Percentiles rank a stretch among this genome's conserved stretches.
Conservation (phyloP, 2,888 invertebrate species). For the Iselma pallidipennis region DNA sequence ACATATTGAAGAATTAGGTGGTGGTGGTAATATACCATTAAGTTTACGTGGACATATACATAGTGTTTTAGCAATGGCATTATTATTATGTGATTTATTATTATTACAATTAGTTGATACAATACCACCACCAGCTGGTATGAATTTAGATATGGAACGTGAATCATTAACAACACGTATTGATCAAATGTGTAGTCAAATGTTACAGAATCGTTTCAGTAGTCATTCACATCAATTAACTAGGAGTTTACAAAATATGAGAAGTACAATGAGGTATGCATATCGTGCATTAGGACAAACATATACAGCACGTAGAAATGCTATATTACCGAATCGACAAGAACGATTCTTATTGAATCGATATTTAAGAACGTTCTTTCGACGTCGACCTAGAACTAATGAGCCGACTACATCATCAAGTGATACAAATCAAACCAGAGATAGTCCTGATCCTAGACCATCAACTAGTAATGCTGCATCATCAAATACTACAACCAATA, state of each 20-base stretch:
- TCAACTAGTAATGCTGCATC: not conserved
- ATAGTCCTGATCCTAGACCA: not conserved
- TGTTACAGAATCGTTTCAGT: conserved; percentile 46
- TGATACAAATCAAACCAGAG: conserved; percentile 4
- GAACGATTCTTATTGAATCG: conserved; percentile 37
- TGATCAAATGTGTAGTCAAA: conserved; percentile 50
- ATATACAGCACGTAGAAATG: conserved; percentile 46
- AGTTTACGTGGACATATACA: conserved; percentile 43
- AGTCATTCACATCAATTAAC: conserved; percentile 48
- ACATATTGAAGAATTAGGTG: conserved; percentile 55
- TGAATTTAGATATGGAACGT: conserved; percentile 50
- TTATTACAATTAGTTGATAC: conserved; percentile 57
- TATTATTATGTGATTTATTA: conserved; percentile 58
- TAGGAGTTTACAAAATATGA: conserved; percentile 47
- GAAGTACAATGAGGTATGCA: conserved; percentile 48
- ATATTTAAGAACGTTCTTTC: conserved; percentile 34
- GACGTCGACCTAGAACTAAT: conserved; percentile 20
- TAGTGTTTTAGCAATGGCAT: conserved; percentile 55
- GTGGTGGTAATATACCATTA: conserved; percentile 29
- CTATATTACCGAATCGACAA: conserved; percentile 41
- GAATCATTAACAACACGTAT: conserved; percentile 49
- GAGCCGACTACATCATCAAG: conserved; percentile 8
- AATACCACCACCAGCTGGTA: conserved; percentile 50
- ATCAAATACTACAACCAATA: not conserved
- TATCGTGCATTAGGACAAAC: conserved; percentile 47